Evolutionary conservation across 2,113 vertebrate genomes (phyloP).

Genomic region (Xyliphius kryptos): DNA sequence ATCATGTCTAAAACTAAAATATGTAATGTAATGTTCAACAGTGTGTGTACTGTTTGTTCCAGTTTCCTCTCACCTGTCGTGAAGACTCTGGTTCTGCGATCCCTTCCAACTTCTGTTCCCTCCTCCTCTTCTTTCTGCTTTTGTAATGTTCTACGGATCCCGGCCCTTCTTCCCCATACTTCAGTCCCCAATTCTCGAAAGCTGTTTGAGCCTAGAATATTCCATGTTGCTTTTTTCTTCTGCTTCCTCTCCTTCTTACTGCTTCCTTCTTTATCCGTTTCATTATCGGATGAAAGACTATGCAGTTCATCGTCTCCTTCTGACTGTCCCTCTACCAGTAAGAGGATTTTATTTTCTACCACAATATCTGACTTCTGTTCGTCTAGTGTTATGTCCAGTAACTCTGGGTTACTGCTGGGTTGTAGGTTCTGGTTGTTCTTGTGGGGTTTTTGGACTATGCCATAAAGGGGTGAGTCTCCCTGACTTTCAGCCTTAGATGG

Average conservation of each 20-base stretch:
- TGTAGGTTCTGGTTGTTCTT: neutral
- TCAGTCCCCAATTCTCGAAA: constrained; percentile 53
- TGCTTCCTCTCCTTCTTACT: constrained; percentile 2
- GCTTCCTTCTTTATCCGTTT: constrained; percentile 16
- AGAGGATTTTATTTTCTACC: constrained; percentile 29
- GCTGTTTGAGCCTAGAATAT: constrained; percentile 44
- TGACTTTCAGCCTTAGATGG: constrained; percentile 2
- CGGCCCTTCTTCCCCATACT: constrained; percentile 47
- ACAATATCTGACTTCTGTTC: constrained; percentile 19
- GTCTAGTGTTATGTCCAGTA: neutral
- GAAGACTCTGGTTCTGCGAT: constrained; percentile 65
- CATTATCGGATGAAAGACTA: constrained; percentile 20
- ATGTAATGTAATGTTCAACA: too few species aligned
- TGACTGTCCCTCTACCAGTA: constrained; percentile 10
- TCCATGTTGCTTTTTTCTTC: constrained; percentile 5
- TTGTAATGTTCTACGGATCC: constrained; percentile 53
- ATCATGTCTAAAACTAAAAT: too few species aligned
- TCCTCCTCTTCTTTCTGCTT: constrained; percentile 50
- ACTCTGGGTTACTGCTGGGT: too few species aligned
- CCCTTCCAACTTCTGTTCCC: constrained; percentile 51
- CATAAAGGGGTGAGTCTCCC: constrained; percentile 17
- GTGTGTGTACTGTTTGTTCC: too few species aligned
- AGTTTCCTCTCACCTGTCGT: constrained; percentile 61
- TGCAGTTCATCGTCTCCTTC: constrained; percentile 14
- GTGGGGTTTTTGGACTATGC: constrained; percentile 12